Percentiles rank a stretch among this genome's conserved stretches.
Evolutionary conservation across 2,888 invertebrate species (phyloP).

Genomic region (Nysson spinosus): DNA sequence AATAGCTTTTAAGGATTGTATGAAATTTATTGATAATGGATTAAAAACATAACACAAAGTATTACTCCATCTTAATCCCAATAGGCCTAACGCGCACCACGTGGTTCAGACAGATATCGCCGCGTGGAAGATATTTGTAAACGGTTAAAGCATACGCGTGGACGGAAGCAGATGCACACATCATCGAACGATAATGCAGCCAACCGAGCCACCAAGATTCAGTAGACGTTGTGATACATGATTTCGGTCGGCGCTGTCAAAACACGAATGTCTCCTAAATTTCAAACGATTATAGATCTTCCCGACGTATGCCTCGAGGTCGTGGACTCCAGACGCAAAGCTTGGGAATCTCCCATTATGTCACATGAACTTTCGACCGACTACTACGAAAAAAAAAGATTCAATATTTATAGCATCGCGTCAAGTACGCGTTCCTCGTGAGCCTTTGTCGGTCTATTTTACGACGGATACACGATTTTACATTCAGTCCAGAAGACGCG

Average conservation of each 20-base stretch:
- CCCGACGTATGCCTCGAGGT: constrained; percentile 9
- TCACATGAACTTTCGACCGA: constrained; percentile 28
- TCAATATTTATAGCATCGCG: constrained; percentile 51
- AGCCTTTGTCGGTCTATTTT: constrained; percentile 42
- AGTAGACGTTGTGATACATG: constrained; percentile 57
- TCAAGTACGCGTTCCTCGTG: constrained; percentile 18
- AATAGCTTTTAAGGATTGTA: too few species aligned
- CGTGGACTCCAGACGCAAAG: background rate
- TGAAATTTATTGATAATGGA: too few species aligned
- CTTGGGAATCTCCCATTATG: constrained; percentile 35
- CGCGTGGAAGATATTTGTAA: constrained; percentile 4
- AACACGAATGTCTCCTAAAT: constrained; percentile 64
- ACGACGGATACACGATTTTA: background rate
- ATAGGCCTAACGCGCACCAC: background rate
- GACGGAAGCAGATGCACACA: background rate
- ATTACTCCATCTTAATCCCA: constrained; percentile 3
- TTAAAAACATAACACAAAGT: background rate
- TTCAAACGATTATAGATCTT: constrained; percentile 64
- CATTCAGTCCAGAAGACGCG: background rate
- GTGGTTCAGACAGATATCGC: background rate
- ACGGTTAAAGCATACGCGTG: background rate
- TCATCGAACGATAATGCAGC: constrained; percentile 38
- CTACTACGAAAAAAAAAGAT: constrained; percentile 46
- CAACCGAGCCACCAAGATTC: constrained; percentile 26
- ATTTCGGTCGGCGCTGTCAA: constrained; percentile 59